These are phyloP conservation scores for Sebastes taczanowskii DNA, from an alignment of 2,797 vertebrate species.

Conservation along the genomic window DNA sequence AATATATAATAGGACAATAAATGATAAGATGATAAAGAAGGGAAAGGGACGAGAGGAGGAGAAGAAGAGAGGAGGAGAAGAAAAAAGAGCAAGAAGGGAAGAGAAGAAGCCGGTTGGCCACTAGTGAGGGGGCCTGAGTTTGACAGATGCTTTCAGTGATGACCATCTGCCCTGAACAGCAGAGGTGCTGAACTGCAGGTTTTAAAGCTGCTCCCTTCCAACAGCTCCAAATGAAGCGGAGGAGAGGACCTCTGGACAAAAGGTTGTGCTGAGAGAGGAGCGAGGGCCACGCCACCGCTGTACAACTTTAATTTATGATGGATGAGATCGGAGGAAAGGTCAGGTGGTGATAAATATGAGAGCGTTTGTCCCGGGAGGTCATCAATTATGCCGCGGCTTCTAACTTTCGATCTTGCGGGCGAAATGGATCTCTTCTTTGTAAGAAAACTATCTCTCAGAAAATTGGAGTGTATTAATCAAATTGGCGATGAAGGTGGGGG, in stretches of 20 bases:
- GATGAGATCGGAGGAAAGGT: constrained; percentile 94
- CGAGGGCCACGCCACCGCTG: constrained; percentile 82
- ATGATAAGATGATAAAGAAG: constrained; percentile 33
- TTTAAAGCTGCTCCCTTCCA: constrained; percentile 75
- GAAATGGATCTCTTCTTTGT: constrained; percentile 85
- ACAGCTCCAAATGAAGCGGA: constrained; percentile 83
- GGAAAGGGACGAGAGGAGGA: constrained; percentile 10
- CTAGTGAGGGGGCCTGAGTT: constrained; percentile 79
- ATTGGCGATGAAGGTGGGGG: constrained; percentile 48
- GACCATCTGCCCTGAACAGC: constrained; percentile 86
- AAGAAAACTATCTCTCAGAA: constrained; percentile 86
- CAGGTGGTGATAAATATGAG: constrained; percentile 89
- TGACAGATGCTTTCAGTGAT: constrained; percentile 86
- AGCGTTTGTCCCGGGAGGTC: constrained; percentile 89
- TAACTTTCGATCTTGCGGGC: constrained; percentile 87
- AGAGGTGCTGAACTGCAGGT: constrained; percentile 86
- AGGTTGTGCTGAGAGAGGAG: constrained; percentile 87
- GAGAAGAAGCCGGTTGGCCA: constrained; percentile 63
- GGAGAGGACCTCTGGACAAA: constrained; percentile 89
- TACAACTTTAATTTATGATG: constrained; percentile 98
- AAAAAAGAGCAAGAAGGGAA: constrained; percentile 26
- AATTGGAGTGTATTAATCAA: constrained; percentile 86
- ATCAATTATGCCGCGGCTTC: constrained; percentile 88
- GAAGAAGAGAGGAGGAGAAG: constrained; percentile 45
- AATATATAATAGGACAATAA: background rate